These are phyloP conservation scores for Ptyas mucosa DNA, from an alignment of 2,113 vertebrate genomes.

Conservation along the genomic window DNA sequence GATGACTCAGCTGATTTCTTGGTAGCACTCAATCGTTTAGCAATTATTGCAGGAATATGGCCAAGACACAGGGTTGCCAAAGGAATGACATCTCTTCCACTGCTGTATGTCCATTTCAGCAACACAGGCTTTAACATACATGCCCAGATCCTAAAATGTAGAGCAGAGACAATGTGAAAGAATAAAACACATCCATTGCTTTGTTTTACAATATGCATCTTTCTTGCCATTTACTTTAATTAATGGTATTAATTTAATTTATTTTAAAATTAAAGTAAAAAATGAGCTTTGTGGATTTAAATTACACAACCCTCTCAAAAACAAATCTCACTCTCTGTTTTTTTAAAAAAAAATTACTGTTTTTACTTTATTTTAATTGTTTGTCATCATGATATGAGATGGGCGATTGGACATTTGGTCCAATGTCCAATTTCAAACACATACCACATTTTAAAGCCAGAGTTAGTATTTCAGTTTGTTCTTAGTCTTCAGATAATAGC, in stretches of 20 bases:
- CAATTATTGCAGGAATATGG: background rate
- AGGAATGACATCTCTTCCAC: background rate
- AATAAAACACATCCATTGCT: rapidly evolving
- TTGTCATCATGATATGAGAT: background rate
- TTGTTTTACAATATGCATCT: background rate
- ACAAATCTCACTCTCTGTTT: background rate
- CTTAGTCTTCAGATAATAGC: constrained; percentile 75
- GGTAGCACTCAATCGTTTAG: background rate
- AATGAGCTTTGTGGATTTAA: background rate
- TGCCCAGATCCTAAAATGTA: background rate
- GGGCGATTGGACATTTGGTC: constrained; percentile 59
- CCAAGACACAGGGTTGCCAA: background rate
- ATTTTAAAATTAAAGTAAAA: background rate
- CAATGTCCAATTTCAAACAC: constrained; percentile 77
- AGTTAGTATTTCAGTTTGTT: constrained; percentile 75
- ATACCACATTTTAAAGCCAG: constrained; percentile 72
- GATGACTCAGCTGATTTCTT: background rate
- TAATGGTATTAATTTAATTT: background rate
- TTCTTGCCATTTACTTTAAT: background rate
- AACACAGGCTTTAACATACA: background rate
- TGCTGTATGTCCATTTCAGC: background rate
- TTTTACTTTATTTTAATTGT: background rate
- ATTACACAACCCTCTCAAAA: background rate
- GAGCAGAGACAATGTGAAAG: rapidly evolving
- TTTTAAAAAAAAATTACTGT: background rate